Conservation (phyloP, 2,888 invertebrate genomes). For the Acanthosepion esculentum region DNA sequence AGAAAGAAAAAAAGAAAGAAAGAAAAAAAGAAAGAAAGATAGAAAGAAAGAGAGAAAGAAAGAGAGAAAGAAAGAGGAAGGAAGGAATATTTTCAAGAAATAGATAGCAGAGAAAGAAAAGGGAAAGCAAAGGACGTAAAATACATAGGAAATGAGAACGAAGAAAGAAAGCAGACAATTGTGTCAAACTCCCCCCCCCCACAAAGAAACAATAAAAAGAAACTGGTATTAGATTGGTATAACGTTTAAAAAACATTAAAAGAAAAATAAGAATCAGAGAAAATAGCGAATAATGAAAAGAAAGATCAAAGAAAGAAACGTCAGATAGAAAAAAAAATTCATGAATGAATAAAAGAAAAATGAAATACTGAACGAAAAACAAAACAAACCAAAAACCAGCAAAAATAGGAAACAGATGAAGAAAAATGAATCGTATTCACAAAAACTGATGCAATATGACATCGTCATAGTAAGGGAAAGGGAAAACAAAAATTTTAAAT, state of each 20-base stretch:
- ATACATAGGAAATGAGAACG: no score
- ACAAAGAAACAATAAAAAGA: no score
- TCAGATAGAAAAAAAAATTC: background rate
- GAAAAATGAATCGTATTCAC: background rate
- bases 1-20: no score
- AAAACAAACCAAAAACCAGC: background rate
- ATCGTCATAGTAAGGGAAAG: background rate
- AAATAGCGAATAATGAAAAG: background rate
- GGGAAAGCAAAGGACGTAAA: no score
- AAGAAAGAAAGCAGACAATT: no score
- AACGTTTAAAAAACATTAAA: background rate
- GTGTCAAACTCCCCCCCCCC: no score
- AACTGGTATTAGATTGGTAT: no score
- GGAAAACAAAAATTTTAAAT: background rate
- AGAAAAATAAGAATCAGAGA: background rate
- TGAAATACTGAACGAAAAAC: background rate
- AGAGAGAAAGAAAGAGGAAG: no score
- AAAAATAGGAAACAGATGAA: background rate
- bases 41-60: no score
- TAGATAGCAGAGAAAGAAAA: no score
- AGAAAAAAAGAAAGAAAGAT: no score
- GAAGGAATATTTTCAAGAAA: no score
- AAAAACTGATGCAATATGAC: background rate
- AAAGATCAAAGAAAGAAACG: background rate
- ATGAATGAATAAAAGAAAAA: background rate